phyloP scores from a whole-genome alignment of 2,888 invertebrate species.

The Anthrax anthrax region DNA sequence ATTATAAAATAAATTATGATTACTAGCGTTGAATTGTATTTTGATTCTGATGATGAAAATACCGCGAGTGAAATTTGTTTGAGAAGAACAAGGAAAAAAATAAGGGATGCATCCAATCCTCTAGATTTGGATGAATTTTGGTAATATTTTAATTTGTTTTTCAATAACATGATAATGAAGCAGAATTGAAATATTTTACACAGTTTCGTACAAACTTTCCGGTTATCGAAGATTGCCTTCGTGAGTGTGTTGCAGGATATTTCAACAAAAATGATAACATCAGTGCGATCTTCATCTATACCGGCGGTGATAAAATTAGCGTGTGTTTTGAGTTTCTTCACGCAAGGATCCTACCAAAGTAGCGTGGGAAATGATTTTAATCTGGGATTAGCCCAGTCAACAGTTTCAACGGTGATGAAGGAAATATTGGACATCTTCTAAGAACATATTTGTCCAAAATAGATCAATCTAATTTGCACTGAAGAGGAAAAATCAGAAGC shows the following conservation, averaged over 20 bases:
- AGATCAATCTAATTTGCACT: neutral
- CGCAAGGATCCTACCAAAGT: neutral
- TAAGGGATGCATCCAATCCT: too few relatives aligned
- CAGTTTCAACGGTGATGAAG: neutral
- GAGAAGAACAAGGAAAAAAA: too few relatives aligned
- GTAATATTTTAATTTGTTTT: too few relatives aligned
- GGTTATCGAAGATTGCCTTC: neutral
- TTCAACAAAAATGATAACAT: neutral
- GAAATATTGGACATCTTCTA: neutral
- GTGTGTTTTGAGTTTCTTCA: neutral
- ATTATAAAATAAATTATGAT: too few relatives aligned
- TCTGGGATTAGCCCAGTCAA: neutral
- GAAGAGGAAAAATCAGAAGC: neutral
- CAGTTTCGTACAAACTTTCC: neutral
- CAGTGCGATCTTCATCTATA: neutral
- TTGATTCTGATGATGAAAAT: too few relatives aligned
- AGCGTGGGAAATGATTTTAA: neutral
- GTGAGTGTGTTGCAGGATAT: neutral
- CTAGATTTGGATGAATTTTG: too few relatives aligned
- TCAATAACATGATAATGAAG: too few relatives aligned
- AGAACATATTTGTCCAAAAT: neutral
- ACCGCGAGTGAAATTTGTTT: too few relatives aligned
- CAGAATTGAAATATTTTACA: too few relatives aligned
- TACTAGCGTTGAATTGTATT: too few relatives aligned
- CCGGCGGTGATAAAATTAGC: neutral